phyloP scores from a whole-genome alignment of 2,797 vertebrate species.

The Selene dorsalis region DNA sequence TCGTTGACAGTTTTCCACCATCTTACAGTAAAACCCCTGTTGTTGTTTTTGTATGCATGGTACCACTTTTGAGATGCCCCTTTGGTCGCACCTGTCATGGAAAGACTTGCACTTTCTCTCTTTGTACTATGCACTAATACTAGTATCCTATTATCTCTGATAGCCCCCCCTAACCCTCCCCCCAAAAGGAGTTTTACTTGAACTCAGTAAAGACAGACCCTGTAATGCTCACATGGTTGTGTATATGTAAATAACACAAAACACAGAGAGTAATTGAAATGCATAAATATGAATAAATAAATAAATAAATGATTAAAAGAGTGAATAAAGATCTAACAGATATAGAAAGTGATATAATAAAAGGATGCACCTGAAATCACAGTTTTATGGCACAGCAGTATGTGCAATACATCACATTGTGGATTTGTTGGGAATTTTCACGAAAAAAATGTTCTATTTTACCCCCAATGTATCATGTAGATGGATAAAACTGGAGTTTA shows the following conservation, averaged over 20 bases:
- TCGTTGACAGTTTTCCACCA: constrained; percentile 73
- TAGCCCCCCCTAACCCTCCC: constrained; percentile 69
- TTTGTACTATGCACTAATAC: constrained; percentile 99
- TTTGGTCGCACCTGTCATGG: constrained; percentile 85
- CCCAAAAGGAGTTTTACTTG: constrained; percentile 91
- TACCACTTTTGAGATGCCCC: constrained; percentile 87
- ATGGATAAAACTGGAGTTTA: constrained; percentile 95
- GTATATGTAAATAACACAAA: constrained; percentile 94
- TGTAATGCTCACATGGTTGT: constrained; percentile 88
- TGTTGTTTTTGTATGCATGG: constrained; percentile 87
- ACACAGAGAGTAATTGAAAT: constrained; percentile 83
- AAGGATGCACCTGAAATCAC: constrained; percentile 79
- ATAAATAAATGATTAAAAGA: constrained; percentile 57
- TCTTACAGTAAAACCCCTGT: constrained; percentile 65
- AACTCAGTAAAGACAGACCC: constrained; percentile 89
- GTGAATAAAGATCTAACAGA: constrained; percentile 58
- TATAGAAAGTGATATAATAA: constrained; percentile 73
- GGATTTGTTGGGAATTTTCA: constrained; percentile 89
- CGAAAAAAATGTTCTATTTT: constrained; percentile 84
- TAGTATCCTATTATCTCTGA: constrained; percentile 73
- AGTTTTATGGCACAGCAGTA: constrained; percentile 89
- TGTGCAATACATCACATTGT: constrained; percentile 82
- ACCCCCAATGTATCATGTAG: constrained; percentile 89
- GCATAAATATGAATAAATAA: constrained; percentile 56
- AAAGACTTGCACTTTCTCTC: constrained; percentile 98